Evolutionary conservation across 1,140 invertebrate genomes (phyloP).

Genomic region (Cherax quadricarinatus): DNA sequence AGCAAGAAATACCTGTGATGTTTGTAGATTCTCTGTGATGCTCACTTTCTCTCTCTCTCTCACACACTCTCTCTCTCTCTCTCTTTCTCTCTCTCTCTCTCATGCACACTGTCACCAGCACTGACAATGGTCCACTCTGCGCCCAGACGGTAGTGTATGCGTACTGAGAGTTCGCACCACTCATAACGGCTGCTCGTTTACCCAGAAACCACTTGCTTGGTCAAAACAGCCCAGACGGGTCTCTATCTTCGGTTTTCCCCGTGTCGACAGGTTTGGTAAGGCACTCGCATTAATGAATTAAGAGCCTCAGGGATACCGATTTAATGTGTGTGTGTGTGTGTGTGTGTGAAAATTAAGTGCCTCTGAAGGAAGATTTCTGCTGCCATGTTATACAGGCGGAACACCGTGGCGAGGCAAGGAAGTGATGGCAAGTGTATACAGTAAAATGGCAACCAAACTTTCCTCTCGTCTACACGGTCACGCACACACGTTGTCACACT

Average conservation of each 20-base stretch:
- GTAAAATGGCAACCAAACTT: too few relatives aligned
- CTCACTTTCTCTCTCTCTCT: too few relatives aligned
- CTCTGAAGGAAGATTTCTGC: neutral
- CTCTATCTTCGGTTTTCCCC: neutral
- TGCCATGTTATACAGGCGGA: neutral
- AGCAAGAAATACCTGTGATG: too few relatives aligned
- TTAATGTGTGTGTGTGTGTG: neutral
- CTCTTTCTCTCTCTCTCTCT: too few relatives aligned
- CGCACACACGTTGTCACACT: too few relatives aligned
- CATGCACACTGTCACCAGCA: too few relatives aligned
- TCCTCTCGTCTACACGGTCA: too few relatives aligned
- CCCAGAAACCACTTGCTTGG: neutral
- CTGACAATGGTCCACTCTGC: neutral
- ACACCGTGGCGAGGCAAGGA: too few relatives aligned
- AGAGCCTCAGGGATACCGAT: constrained; percentile 16
- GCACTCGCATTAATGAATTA: constrained; percentile 31
- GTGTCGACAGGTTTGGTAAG: constrained; percentile 48
- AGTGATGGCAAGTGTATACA: too few relatives aligned
- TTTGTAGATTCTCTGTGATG: too few relatives aligned
- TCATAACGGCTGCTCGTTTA: too few relatives aligned
- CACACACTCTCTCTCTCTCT: too few relatives aligned
- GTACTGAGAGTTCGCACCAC: neutral
- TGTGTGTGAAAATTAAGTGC: neutral
- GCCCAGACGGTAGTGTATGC: neutral
- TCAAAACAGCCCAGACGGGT: neutral